Conservation (phyloP, 2,113 vertebrate genomes). For the Prochilodus magdalenae region DNA sequence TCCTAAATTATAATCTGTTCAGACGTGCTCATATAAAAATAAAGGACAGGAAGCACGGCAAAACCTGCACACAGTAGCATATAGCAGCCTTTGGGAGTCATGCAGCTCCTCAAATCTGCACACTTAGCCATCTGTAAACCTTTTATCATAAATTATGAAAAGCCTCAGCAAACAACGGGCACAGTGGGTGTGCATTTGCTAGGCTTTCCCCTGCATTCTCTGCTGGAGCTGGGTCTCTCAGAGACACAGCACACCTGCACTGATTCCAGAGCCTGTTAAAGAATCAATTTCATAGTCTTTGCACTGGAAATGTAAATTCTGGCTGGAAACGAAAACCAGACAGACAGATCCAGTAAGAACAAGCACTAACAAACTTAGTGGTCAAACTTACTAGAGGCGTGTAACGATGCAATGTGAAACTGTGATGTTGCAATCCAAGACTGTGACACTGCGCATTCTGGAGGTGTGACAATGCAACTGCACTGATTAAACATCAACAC, state of each 20-base stretch:
- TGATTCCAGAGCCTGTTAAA: not conserved
- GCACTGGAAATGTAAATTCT: not conserved
- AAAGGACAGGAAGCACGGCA: conserved; percentile 11
- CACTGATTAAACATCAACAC: too few relatives aligned
- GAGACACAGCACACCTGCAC: not conserved
- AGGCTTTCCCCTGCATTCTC: not conserved
- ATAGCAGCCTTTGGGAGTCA: conserved; percentile 36
- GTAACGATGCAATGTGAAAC: too few relatives aligned
- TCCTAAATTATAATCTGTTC: not conserved
- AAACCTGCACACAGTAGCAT: conserved; percentile 2
- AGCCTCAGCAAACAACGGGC: conserved; percentile 55
- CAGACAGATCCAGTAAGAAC: too few relatives aligned
- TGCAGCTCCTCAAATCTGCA: conserved; percentile 46
- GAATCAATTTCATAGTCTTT: not conserved
- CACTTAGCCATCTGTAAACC: conserved; percentile 59
- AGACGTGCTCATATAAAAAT: not conserved
- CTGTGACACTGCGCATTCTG: too few relatives aligned
- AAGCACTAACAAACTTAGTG: too few relatives aligned
- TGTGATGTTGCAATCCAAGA: too few relatives aligned
- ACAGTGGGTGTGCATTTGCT: not conserved
- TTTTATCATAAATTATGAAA: conserved; percentile 71
- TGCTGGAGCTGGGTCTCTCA: not conserved
- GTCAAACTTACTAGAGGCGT: too few relatives aligned
- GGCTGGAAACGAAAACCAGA: too few relatives aligned
- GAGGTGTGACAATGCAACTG: too few relatives aligned